These are phyloP conservation scores for Vulpes ferrilata DNA, from an alignment of 2,113 vertebrate species.

Conservation along the genomic window DNA sequence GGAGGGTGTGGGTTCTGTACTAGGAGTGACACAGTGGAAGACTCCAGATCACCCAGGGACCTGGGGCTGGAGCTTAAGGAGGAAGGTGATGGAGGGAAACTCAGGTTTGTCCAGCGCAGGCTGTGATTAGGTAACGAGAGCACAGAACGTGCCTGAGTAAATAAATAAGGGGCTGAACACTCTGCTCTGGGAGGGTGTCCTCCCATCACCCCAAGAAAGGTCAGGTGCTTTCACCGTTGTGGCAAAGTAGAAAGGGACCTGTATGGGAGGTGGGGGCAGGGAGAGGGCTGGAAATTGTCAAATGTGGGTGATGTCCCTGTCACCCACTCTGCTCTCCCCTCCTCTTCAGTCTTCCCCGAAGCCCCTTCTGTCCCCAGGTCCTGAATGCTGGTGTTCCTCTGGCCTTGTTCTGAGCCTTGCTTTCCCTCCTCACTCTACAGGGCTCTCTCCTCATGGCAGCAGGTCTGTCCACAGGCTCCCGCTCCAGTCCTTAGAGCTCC, in stretches of 20 bases:
- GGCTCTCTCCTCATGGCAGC: rapidly evolving
- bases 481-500: background rate
- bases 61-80: background rate
- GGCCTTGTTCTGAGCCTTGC: background rate
- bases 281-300: background rate
- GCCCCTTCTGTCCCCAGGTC: background rate
- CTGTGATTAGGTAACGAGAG: background rate
- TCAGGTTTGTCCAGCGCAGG: background rate
- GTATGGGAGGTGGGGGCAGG: background rate
- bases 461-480: background rate
- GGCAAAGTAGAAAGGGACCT: background rate
- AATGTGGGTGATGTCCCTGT: background rate
- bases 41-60: background rate
- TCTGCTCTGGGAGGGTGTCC: background rate
- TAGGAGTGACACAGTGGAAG: rapidly evolving
- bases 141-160: background rate
- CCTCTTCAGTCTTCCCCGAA: background rate
- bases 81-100: background rate
- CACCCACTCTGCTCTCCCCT: background rate
- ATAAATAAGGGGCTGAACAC: background rate
- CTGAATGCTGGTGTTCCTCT: background rate
- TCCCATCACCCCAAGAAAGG: background rate
- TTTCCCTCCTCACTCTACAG: background rate
- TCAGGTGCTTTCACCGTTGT: background rate
- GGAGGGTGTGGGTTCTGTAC: background rate